phyloP scores from a whole-genome alignment of 2,797 vertebrate species.

The Anisognathus igniventris region DNA sequence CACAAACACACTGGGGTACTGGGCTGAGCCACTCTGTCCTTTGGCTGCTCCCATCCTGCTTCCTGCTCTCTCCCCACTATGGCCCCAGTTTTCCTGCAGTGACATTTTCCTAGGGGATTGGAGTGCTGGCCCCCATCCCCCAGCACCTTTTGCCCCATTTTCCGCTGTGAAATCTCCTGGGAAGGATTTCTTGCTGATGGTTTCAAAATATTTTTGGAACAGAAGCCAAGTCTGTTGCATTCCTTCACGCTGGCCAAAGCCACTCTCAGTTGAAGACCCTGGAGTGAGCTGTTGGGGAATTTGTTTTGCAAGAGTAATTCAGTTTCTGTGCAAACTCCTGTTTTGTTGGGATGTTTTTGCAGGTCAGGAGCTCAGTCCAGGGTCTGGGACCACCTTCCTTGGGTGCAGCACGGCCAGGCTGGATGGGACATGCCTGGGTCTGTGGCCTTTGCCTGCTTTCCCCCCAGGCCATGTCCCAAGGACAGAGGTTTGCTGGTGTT shows the following conservation, averaged over 20 bases:
- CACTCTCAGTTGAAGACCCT: neutral
- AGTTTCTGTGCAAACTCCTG: neutral
- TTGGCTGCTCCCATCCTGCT: neutral
- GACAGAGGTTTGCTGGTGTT: neutral
- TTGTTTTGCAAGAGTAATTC: neutral
- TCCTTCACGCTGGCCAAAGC: neutral
- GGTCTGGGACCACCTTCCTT: neutral
- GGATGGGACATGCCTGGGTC: accelerated
- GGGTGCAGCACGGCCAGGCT: neutral
- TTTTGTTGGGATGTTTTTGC: neutral
- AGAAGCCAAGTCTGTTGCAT: neutral
- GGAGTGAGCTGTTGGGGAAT: neutral
- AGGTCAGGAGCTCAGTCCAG: neutral
- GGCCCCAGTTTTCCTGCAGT: neutral
- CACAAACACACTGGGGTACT: neutral
- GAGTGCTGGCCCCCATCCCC: neutral
- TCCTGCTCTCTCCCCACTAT: neutral
- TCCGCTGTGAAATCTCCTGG: neutral
- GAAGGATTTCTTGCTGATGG: conserved; percentile 3
- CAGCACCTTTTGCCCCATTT: neutral
- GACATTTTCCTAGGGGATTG: neutral
- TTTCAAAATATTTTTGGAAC: neutral
- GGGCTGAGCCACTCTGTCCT: neutral
- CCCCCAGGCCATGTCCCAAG: neutral
- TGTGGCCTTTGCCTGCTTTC: neutral